Evolutionary conservation across 2,797 vertebrate genomes (phyloP).

Genomic region (Avahi laniger): DNA sequence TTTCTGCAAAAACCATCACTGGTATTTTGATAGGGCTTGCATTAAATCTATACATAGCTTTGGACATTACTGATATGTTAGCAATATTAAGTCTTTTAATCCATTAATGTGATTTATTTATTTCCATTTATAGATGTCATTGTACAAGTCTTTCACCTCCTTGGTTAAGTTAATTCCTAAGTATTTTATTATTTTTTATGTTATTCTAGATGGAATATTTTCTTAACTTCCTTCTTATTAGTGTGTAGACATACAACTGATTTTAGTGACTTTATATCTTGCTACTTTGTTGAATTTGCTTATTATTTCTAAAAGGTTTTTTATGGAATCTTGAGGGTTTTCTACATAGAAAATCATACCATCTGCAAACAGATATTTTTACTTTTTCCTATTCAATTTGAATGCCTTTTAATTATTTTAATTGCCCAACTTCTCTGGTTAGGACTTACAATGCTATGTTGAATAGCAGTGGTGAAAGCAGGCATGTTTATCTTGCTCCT

Average conservation of each 20-base stretch:
- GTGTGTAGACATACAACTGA: too few species aligned
- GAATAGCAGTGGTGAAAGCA: background rate
- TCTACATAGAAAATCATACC: background rate
- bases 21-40: background rate
- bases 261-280: background rate
- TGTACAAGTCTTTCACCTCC: background rate
- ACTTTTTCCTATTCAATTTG: background rate
- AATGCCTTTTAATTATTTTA: background rate
- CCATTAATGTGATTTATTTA: background rate
- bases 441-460: background rate
- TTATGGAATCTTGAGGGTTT: background rate
- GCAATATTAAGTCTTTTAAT: background rate
- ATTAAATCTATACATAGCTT: background rate
- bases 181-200: background rate
- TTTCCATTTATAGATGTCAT: background rate
- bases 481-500: background rate
- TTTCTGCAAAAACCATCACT: background rate
- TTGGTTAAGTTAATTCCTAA: background rate
- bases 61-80: background rate
- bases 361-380: background rate
- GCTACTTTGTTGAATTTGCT: background rate
- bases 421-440: background rate
- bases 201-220: background rate
- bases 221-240: background rate
- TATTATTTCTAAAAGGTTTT: background rate